Evolutionary conservation across 2,888 invertebrate species (phyloP), one percentile per base, ranked within the genome.

Genomic region (Drosophila paramelanica): DNA sequence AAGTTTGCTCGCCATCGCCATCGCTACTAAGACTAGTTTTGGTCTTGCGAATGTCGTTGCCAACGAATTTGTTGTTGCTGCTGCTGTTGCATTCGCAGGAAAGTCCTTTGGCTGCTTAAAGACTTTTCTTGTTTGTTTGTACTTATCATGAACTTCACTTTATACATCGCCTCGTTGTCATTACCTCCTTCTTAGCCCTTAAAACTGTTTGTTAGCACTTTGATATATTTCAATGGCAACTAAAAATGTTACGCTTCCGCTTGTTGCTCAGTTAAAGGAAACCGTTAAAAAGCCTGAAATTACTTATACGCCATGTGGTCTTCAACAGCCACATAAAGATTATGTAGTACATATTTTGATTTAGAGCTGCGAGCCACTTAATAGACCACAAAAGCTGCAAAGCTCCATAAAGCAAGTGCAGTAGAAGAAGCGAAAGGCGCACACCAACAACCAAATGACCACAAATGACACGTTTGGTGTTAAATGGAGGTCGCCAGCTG

Each of bases 401-500:
- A 79, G 69, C 58, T 51, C 73, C 73, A 69, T 79, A 71, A 86
- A 77, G 67, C 67, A 70, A 51, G 52, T 55, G 42, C 42, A 36
- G 36, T 4, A 25, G 14, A 23, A 23, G 27, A 45, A 53, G 64
- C 49, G 45, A 53, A 51, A 64, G 53, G 45, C 38, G 60, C 38
- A 62, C 41, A 55, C 38, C 80, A 68, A 58, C 67, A 67, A 64
- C 67, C 73, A 86, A 85, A 85, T 89, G 81, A 81, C 90, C 85
- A 75, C 85, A 85, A 85, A 85, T 89, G 87, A 89, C 85, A 85
- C 89, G 89, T 89, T 89, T 86, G 90, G 90, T 89, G 90, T 85
- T 89, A 88, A 88, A 88, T 88, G 87, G 89, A 88, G 84, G 84
- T 89, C 87, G 89, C 55, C 58, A 45, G 39, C 46, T 43, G 64